These are phyloP conservation scores for Venusia cambrica DNA, from an alignment of 2,888 invertebrate species.

Conservation along the genomic window DNA sequence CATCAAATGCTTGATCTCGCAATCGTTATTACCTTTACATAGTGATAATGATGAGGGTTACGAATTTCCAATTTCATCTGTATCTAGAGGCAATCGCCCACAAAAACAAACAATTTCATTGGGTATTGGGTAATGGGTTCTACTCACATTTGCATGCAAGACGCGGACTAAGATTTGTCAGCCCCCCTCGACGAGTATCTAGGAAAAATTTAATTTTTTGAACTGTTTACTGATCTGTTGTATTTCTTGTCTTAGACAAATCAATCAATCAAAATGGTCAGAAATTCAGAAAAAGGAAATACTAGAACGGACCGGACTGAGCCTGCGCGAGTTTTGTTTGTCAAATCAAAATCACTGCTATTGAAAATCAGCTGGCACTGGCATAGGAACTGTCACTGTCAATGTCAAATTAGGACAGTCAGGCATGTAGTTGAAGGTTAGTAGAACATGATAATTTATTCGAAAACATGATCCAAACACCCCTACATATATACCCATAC, in stretches of 20 bases:
- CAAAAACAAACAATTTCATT: constrained; percentile 29
- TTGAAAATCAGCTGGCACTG: constrained; percentile 9
- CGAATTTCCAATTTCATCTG: constrained; percentile 11
- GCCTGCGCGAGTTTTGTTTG: constrained; percentile 20
- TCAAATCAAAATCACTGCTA: not conserved
- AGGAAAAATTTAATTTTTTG: constrained; percentile 15
- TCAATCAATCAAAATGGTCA: constrained; percentile 28
- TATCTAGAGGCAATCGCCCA: constrained; percentile 14
- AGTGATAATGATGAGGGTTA: not conserved
- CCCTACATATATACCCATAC: no score
- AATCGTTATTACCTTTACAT: constrained; percentile 7
- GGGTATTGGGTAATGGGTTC: no score
- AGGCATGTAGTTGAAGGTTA: no score
- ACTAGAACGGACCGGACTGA: no score
- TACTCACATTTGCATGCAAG: constrained; percentile 27
- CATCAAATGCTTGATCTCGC: no score
- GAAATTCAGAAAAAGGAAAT: constrained; percentile 27
- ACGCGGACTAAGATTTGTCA: constrained; percentile 18
- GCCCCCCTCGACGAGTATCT: constrained; percentile 7
- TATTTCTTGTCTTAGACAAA: constrained; percentile 23
- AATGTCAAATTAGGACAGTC: not conserved
- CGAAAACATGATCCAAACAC: no score
- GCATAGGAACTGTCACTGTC: constrained; percentile 20
- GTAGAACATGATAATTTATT: no score
- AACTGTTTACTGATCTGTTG: constrained; percentile 24